Evolutionary conservation across 2,888 invertebrate species (phyloP), one percentile per base, ranked within the genome.

Genomic region (Tridacna gigas): DNA sequence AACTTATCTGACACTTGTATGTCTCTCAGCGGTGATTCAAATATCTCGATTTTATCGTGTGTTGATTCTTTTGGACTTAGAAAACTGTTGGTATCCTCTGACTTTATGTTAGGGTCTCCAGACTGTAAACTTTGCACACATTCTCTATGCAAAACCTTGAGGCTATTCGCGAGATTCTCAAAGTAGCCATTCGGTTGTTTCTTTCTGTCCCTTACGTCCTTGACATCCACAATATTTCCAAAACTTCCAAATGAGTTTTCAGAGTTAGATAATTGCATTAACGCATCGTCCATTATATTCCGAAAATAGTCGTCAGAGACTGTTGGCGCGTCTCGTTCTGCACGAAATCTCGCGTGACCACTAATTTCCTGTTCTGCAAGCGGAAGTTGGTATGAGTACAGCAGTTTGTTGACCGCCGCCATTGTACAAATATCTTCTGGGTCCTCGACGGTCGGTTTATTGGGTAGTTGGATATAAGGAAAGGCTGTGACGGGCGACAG

Each of bases 261-360:
- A 26, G 45, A 51, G n/a, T n/a, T 22, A 12, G 71, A 47, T 71
- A 71, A 71, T 71, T 51, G 12, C 0, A 51, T 71, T 71, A 71
- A 25, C 48, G 47, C 71, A 51, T 71, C 47, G 22, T n/a, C 71
- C 48, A 71, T 71, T 47, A 71, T 45, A n/a, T 22, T 22, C n/a
- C 51, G 25, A 18, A 71, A 51, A 22, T 47, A 22, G 45, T 18
- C 51, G 51, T 71, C 26, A 12, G 71, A 51, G 25, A 13, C 22
- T 7, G 20, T 20, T 20, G 71, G 20, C 25, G 20, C 22, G 3
- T 71, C 71, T 71, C 51, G 71, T 25, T 47, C 26, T 9, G 9
- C 71, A 71, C 71, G 71, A 71, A 25, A 51, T 71, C 71, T 71
- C 71, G 71, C 71, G 71, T 71, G 71, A 71, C 26, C 51, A 51